A percentile compares a stretch with the other conserved stretches of the same genome.
phyloP scores from a whole-genome alignment of 37 sponge, comb jelly and placozoan genomes.

The Crambe crambe region DNA sequence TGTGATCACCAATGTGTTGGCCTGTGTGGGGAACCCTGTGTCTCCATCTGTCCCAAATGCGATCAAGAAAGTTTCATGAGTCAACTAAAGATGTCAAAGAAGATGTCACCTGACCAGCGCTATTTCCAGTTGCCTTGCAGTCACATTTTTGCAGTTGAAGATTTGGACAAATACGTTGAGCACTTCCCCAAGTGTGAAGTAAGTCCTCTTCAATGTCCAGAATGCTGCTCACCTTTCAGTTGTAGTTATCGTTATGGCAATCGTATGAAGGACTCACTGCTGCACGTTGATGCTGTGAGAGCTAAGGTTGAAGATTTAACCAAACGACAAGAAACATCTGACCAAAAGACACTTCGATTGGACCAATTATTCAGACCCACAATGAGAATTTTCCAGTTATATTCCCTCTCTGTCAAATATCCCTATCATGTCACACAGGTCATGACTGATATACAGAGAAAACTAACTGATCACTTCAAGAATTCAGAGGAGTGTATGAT shows the following conservation, averaged over 20 bases:
- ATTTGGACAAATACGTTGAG: conserved; percentile 24
- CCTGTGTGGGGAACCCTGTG: conserved; percentile 79
- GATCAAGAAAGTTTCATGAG: conserved; percentile 27
- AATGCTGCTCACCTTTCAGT: not conserved
- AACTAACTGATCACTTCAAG: not conserved
- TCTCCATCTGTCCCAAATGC: conserved; percentile 58
- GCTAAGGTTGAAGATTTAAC: not conserved
- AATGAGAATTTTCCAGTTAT: no score
- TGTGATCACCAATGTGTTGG: conserved; percentile 78
- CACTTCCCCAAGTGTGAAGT: not conserved
- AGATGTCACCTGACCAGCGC: not conserved
- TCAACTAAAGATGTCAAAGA: not conserved
- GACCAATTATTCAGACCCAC: no score
- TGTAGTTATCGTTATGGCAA: conserved; percentile 44
- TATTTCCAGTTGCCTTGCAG: conserved; percentile 42
- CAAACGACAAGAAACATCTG: not conserved
- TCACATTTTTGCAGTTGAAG: conserved; percentile 49
- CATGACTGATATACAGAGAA: no score
- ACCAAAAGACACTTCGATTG: not conserved
- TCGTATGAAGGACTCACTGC: conserved; percentile 3
- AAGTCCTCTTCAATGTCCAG: conserved; percentile 39
- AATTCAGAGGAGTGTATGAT: not conserved
- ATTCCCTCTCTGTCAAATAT: no score
- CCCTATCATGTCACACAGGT: not conserved
- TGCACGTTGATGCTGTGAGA: conserved; percentile 7